Percentiles rank a stretch among this genome's conserved stretches.
Evolutionary conservation across 2,888 invertebrate genomes (phyloP).

Genomic region (Eulithis prunata): DNA sequence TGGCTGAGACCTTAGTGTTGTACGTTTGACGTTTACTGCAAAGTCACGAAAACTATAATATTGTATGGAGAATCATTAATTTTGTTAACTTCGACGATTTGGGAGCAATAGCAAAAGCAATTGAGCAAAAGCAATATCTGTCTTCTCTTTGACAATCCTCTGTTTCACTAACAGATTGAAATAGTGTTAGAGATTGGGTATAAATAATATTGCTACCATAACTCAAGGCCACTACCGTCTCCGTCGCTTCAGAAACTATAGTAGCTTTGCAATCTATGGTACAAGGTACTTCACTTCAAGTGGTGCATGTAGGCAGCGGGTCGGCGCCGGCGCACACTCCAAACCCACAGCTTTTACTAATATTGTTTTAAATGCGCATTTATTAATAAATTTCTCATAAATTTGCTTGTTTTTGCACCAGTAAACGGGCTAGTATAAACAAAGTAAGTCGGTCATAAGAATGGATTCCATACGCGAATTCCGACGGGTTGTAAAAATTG

Average conservation of each 20-base stretch:
- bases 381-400: conserved; percentile 27
- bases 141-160: too few species aligned
- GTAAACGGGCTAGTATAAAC: conserved; percentile 33
- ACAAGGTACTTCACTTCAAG: conserved; percentile 44
- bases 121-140: too few species aligned
- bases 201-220: too few species aligned
- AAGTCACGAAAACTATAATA: too few species aligned
- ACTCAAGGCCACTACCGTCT: too few species aligned
- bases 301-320: conserved; percentile 64
- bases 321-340: conserved; percentile 69
- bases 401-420: conserved; percentile 29
- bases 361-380: conserved; percentile 25
- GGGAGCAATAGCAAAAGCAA: too few species aligned
- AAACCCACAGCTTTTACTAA: conserved; percentile 50
- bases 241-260: conserved; percentile 1
- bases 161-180: too few species aligned
- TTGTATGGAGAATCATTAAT: too few species aligned
- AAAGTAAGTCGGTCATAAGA: conserved; percentile 34
- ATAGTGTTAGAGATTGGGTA: too few species aligned
- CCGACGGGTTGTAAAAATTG: conserved; percentile 23
- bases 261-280: conserved; percentile 20
- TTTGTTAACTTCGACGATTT: too few species aligned
- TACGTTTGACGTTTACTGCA: too few species aligned
- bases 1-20: too few species aligned
- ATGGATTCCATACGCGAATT: conserved; percentile 30